These are phyloP conservation scores for Ectemnius lituratus DNA, from an alignment of 2,888 invertebrate genomes.

Conservation along the genomic window DNA sequence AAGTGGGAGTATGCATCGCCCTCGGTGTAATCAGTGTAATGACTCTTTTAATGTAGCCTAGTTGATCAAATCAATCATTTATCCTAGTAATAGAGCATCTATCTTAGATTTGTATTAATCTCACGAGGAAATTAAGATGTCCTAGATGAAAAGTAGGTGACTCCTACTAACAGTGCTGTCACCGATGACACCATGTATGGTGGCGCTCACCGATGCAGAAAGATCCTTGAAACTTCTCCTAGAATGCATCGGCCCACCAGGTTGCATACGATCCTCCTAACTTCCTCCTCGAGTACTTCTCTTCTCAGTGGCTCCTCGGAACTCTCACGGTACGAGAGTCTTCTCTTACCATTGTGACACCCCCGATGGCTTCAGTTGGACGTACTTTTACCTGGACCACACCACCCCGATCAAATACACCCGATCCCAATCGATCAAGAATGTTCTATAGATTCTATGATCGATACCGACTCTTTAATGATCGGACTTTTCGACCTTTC, in stretches of 20 bases:
- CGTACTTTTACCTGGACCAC: conserved; percentile 42
- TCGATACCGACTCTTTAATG: conserved; percentile 76
- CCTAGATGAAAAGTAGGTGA: conserved; percentile 52
- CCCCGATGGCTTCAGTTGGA: conserved; percentile 49
- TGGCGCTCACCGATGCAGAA: conserved; percentile 54
- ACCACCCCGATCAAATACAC: conserved; percentile 35
- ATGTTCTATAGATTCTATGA: conserved; percentile 77
- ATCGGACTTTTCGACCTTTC: conserved; percentile 68
- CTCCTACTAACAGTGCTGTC: conserved; percentile 44
- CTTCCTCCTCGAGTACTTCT: conserved; percentile 37
- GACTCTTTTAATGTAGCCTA: background rate
- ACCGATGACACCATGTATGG: conserved; percentile 68
- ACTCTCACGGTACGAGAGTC: conserved; percentile 27
- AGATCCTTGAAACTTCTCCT: conserved; percentile 58
- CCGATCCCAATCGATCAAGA: conserved; percentile 23
- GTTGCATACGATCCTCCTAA: conserved; percentile 13
- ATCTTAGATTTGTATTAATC: too few relatives aligned
- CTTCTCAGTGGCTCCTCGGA: conserved; percentile 41
- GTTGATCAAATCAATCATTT: background rate
- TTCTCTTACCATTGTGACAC: background rate
- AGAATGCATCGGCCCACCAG: conserved; percentile 49
- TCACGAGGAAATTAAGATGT: too few relatives aligned
- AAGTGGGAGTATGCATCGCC: background rate
- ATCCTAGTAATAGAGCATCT: background rate
- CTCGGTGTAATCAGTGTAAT: background rate